Evolutionary conservation across 2,888 invertebrate genomes (phyloP).

Genomic region (Blastobasis lacticolella): DNA sequence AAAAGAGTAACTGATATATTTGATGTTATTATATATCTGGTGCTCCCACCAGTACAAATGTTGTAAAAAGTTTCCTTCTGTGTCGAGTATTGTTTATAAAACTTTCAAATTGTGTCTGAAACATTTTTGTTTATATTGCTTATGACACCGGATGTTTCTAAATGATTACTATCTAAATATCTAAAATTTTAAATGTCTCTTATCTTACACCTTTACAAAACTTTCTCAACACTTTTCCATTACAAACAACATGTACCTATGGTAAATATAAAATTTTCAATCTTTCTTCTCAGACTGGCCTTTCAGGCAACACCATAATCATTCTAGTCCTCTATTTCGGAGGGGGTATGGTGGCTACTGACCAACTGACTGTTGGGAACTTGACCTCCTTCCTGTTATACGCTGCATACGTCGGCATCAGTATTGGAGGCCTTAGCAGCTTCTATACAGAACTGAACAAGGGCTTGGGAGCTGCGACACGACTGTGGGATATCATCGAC

Average conservation of each 20-base stretch:
- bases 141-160: too few species aligned
- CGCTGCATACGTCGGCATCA: constrained; percentile 94
- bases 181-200: too few species aligned
- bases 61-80: too few species aligned
- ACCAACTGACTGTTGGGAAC: constrained; percentile 86
- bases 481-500: constrained; percentile 93
- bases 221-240: too few species aligned
- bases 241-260: neutral
- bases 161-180: too few species aligned
- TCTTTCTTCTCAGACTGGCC: constrained; percentile 78
- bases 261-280: neutral
- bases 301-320: constrained; percentile 92
- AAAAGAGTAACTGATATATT: too few species aligned
- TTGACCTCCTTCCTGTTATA: constrained; percentile 95
- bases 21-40: too few species aligned
- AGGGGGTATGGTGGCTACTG: constrained; percentile 88
- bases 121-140: too few species aligned
- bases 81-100: too few species aligned
- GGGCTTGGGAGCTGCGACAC: constrained; percentile 91
- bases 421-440: constrained; percentile 90
- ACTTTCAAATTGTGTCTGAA: too few species aligned
- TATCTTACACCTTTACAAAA: too few species aligned
- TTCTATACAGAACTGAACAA: constrained; percentile 96
- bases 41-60: too few species aligned
- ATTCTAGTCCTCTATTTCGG: constrained; percentile 94